Base-by-base conservation (phyloP, 2,113 vertebrate genomes). In the Anolis carolinensis region DNA sequence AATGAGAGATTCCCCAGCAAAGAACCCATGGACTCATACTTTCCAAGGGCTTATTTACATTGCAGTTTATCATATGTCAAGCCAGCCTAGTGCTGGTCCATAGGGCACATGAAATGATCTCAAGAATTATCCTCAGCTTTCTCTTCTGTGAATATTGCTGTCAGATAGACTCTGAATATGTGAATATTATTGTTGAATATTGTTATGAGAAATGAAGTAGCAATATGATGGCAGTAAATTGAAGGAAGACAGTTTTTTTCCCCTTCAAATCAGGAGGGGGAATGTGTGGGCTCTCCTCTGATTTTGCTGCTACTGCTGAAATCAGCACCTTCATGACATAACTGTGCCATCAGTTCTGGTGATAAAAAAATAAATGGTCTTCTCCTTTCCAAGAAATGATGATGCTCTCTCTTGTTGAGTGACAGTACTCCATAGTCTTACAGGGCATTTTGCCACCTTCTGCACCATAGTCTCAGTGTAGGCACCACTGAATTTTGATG, bases 121-220 rank as follows among this genome's bases (percentile, higher is more conserved):
- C 59, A 20, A 52, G 50, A 27, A 52, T 79, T 79, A 70, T 72
- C 34, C 52, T 44, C 27, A 32, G 9, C 32, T 30, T 72, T 52
- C 14, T 75, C 39, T 44, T 65, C 70, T 23, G 27, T 63, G 70
- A 74, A 74, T 67, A 75, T 32, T 81, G n/a, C 30, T 75, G 71
- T 75, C 68, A 86, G 30, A 74, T 67, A 67, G 65, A 27, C 13
- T 75, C 23, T 81, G 79, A 36, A 86, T 81, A 20, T 80, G 55
- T 48, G 10, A 23, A 23, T n/a, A 34, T 36, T 68, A 77, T 68
- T 85, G 21, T 55, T 27, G 67, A 44, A 71, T 39, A 9, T 10
- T 72, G 65, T 50, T 18, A 79, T 23, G 18, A 10, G 67, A 44
- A 84, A 83, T n/a, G 16, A 52, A 39, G 32, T n/a, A n/a, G 52